Percentiles rank a stretch among this genome's conserved stretches.
These are phyloP conservation scores for Anas platyrhynchos DNA, from an alignment of 2,113 vertebrate species.

Conservation along the genomic window DNA sequence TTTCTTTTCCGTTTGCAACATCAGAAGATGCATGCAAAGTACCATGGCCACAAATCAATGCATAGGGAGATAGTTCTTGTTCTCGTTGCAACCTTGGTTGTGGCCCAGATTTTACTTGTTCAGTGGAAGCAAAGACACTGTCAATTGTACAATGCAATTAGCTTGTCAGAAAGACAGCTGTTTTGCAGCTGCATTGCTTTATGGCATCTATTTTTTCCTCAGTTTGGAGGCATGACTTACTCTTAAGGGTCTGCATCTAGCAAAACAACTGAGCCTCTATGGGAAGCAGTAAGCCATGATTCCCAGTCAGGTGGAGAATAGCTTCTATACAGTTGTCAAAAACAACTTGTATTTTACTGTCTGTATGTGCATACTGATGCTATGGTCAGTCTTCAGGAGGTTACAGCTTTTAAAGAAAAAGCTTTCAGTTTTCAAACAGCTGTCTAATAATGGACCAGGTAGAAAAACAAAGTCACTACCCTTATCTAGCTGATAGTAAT, in stretches of 20 bases:
- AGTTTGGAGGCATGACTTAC: neutral
- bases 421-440: neutral
- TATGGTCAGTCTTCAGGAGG: neutral
- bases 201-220: neutral
- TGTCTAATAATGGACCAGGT: neutral
- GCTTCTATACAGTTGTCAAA: neutral
- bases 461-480: neutral
- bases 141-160: constrained; percentile 71
- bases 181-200: neutral
- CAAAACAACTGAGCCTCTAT: neutral
- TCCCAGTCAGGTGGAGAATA: neutral
- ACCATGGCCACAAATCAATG: constrained; percentile 75
- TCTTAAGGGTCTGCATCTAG: neutral
- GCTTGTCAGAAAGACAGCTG: neutral
- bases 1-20: constrained; percentile 72
- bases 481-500: neutral
- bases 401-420: neutral
- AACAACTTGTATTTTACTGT: neutral
- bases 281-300: neutral
- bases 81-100: constrained; percentile 74
- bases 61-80: constrained; percentile 79
- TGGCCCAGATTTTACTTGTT: constrained; percentile 75
- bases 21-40: constrained; percentile 68
- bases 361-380: neutral
- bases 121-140: constrained; percentile 81